Evolutionary conservation across 2,113 vertebrate species (phyloP), one percentile per base, ranked within the genome.

Genomic region (Dicrurus megarhynchus): DNA sequence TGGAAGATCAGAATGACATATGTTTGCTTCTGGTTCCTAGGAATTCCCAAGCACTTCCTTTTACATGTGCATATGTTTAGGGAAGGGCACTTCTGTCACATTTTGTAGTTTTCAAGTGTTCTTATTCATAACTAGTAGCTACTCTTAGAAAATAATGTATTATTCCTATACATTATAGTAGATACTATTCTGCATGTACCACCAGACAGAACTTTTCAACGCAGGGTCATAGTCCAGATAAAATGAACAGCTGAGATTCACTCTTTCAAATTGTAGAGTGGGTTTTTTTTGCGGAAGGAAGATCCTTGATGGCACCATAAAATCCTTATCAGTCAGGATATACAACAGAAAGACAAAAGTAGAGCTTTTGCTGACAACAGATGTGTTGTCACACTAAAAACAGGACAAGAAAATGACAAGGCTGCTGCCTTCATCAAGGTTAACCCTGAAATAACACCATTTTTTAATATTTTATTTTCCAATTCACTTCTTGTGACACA

Each of bases 391-490:
- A 39, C 39, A 33, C 13, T 42, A 52, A 35, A 89, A 74, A 81
- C 1, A 63, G 17, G 59, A 65, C 7, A 89, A 84, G 23, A 55
- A 86, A 89, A 70, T 41, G 2, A 19, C 22, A 89, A 65, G 37
- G 5, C 46, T 85, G 10, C 24, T 85, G 30, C 47, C 16, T 77
- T 89, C 65, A 78, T 78, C n/a, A 75, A 75, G 23, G 23, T 56
- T 89, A 91, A 70, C 56, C 7, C 13, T 89, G 56, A 84, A 81
- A 93, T 75, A 87, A 89, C 75, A 24, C 2, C 9, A 39, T 50
- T 74, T 69, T 8, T 76, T 60, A 87, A 56, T 82, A 75, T 94
- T 91, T 97, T 78, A 91, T 94, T 68, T 94, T 59, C 39, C 82
- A 79, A 87, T 71, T 89, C 6, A 71, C 87, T 89, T 93, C 10